A percentile compares a stretch with the other conserved stretches of the same genome.
Conservation (phyloP, 2,888 invertebrate genomes). For the Agriopis leucophaearia region DNA sequence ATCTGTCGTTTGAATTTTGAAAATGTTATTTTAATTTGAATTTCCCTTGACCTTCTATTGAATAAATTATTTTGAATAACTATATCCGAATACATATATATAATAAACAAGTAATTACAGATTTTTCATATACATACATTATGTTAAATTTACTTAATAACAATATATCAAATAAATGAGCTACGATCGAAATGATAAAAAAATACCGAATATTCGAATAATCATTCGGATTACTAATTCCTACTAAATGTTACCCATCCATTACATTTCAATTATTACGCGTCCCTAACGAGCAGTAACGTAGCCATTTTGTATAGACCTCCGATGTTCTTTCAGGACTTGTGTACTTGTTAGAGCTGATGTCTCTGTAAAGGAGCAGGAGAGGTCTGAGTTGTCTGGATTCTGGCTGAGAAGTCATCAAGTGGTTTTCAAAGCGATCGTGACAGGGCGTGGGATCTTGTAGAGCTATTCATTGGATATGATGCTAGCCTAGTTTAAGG, state of each 20-base stretch:
- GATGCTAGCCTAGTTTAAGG: neutral
- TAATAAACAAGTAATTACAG: no score
- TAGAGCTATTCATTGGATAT: slow-evolving; percentile 14
- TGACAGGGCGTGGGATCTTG: slow-evolving; percentile 52
- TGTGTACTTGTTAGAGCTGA: slow-evolving; percentile 1
- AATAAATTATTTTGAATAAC: neutral
- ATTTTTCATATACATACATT: no score
- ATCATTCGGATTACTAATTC: slow-evolving; percentile 10
- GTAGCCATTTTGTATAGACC: slow-evolving; percentile 38
- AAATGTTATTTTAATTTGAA: no score
- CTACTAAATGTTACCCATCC: slow-evolving; percentile 28
- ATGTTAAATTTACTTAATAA: no score
- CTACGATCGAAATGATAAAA: neutral
- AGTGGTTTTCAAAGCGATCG: slow-evolving; percentile 56
- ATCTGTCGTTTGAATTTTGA: no score
- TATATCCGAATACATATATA: no score
- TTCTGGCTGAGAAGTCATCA: slow-evolving; percentile 53
- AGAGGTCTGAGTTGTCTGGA: slow-evolving; percentile 39
- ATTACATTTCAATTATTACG: slow-evolving; percentile 55
- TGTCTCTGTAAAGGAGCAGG: slow-evolving; percentile 18
- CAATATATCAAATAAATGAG: no score
- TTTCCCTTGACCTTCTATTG: neutral
- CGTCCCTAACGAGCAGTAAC: slow-evolving; percentile 46
- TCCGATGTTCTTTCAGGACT: slow-evolving; percentile 14
- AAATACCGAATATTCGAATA: neutral